Evolutionary conservation across 1,140 invertebrate species (phyloP).

Genomic region (Heliconius nattereri): DNA sequence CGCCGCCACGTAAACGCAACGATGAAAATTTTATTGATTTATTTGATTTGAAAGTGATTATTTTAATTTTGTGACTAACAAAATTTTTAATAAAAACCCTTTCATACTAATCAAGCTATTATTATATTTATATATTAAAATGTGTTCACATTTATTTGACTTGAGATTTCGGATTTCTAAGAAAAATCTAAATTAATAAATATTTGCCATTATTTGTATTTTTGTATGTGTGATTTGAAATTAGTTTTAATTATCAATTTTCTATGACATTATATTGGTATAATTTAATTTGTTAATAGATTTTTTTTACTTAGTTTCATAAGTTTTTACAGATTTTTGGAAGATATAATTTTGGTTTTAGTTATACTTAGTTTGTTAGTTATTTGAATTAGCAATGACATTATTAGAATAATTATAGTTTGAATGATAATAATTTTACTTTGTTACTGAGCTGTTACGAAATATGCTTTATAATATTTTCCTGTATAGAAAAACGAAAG

Average conservation of each 20-base stretch:
- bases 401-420: background rate
- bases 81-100: background rate
- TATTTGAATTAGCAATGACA: background rate
- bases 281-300: slow-evolving; percentile 37
- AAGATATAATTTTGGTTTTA: slow-evolving; percentile 41
- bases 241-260: slow-evolving; percentile 24
- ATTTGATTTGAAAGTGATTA: too few relatives aligned
- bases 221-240: background rate
- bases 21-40: too few relatives aligned
- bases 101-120: background rate
- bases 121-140: slow-evolving; percentile 22
- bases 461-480: slow-evolving; percentile 11
- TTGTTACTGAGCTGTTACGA: background rate
- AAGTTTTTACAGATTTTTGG: slow-evolving; percentile 43
- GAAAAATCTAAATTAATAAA: slow-evolving; percentile 19
- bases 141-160: slow-evolving; percentile 19
- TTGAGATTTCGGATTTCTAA: slow-evolving; percentile 15
- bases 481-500: background rate
- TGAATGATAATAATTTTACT: background rate
- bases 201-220: slow-evolving; percentile 13
- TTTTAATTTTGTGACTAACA: too few relatives aligned
- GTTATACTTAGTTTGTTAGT: slow-evolving; percentile 5
- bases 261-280: slow-evolving; percentile 32
- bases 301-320: slow-evolving; percentile 43
- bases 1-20: too few relatives aligned